phyloP scores from a whole-genome alignment of 2,113 vertebrate species.

The Melospiza melodia region DNA sequence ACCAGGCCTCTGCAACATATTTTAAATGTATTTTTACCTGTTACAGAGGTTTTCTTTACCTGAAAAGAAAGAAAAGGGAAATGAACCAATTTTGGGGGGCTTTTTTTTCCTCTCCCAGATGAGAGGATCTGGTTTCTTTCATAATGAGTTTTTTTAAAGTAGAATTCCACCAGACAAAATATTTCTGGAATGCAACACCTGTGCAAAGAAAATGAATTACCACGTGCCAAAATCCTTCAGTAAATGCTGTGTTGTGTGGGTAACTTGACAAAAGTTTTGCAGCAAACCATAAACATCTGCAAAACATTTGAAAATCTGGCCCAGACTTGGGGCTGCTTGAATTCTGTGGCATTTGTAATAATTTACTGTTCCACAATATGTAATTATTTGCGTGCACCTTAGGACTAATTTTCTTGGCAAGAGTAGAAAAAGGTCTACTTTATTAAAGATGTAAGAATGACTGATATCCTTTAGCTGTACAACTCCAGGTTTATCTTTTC shows the following conservation, averaged over 20 bases:
- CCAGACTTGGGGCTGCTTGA: conserved; percentile 7
- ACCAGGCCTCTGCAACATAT: background rate
- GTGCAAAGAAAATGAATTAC: conserved; percentile 49
- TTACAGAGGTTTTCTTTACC: background rate
- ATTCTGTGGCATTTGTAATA: conserved; percentile 30
- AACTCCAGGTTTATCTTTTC: background rate
- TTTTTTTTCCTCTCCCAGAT: background rate
- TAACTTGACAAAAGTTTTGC: conserved; percentile 33
- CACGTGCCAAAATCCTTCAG: background rate
- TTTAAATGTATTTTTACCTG: background rate
- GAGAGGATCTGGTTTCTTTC: conserved; percentile 48
- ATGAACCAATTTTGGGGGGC: background rate
- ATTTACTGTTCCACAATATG: conserved; percentile 41
- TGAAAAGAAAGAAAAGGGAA: background rate
- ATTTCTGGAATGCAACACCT: conserved; percentile 77
- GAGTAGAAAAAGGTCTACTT: conserved; percentile 1
- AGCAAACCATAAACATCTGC: conserved; percentile 56
- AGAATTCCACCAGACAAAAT: conserved; percentile 70
- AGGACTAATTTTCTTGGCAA: conserved; percentile 61
- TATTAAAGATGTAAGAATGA: background rate
- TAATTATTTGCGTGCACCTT: conserved; percentile 58
- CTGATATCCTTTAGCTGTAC: conserved; percentile 7
- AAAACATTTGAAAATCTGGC: conserved; percentile 50
- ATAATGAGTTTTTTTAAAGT: conserved; percentile 36
- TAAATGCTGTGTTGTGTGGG: conserved; percentile 23